Percentiles rank a stretch among this genome's conserved stretches.
phyloP scores from a whole-genome alignment of 2,888 invertebrate species.

The Athalia rosae region DNA sequence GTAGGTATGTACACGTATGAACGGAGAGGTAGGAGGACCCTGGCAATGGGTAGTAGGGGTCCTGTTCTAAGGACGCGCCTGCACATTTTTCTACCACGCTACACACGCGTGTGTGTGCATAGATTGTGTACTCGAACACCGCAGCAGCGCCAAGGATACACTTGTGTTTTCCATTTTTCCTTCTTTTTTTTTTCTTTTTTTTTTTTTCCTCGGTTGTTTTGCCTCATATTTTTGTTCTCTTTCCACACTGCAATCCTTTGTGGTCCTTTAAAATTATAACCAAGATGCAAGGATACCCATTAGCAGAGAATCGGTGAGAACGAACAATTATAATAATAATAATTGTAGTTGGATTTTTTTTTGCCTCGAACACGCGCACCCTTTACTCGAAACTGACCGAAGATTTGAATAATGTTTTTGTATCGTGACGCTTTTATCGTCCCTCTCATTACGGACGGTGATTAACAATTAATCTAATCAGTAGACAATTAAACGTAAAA shows the following conservation, averaged over 20 bases:
- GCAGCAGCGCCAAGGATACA: constrained; percentile 20
- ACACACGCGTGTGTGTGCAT: constrained; percentile 31
- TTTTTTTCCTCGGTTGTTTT: constrained; percentile 49
- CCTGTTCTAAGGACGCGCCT: constrained; percentile 43
- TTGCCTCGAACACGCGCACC: no score
- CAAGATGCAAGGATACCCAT: not conserved
- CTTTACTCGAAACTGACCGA: not conserved
- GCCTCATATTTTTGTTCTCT: constrained; percentile 38
- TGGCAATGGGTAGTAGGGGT: constrained; percentile 22
- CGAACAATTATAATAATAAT: no score
- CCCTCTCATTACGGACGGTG: constrained; percentile 49
- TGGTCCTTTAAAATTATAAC: constrained; percentile 28
- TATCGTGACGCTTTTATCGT: constrained; percentile 66
- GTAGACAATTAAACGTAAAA: constrained; percentile 48
- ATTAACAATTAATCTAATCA: constrained; percentile 69
- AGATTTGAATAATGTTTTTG: constrained; percentile 55
- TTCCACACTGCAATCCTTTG: constrained; percentile 45
- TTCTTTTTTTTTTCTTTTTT: constrained; percentile 37
- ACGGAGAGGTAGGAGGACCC: constrained; percentile 46
- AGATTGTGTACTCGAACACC: constrained; percentile 1
- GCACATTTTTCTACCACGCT: constrained; percentile 42
- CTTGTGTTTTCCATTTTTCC: not conserved
- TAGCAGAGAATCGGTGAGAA: no score
- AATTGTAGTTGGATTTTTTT: no score
- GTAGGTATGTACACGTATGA: constrained; percentile 52